Conservation (phyloP, 2,888 invertebrate genomes). For the Cerceris rybyensis region DNA sequence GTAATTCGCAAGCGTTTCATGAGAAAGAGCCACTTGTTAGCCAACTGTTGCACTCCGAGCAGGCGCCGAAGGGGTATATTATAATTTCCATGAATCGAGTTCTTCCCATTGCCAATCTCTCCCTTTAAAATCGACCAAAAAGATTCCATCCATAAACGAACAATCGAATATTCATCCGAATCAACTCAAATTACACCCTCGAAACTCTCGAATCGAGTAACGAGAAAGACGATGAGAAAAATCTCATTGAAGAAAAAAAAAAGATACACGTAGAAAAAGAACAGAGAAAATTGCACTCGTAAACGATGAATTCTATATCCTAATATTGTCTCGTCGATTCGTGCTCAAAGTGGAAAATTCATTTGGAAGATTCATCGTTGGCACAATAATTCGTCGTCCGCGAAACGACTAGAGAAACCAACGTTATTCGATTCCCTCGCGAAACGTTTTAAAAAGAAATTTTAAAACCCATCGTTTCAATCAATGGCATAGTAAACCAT, state of each 20-base stretch:
- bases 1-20: conserved; percentile 72
- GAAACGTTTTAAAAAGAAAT: not conserved
- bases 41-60: conserved; percentile 79
- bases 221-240: no score
- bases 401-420: no score
- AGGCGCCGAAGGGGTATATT: conserved; percentile 66
- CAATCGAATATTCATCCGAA: not conserved
- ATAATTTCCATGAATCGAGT: conserved; percentile 57
- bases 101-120: conserved; percentile 27
- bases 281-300: not conserved
- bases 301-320: conserved; percentile 27
- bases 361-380: conserved; percentile 63
- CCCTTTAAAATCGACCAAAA: conserved; percentile 5
- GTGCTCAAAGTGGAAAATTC: conserved; percentile 37
- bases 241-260: not conserved
- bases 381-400: conserved; percentile 46
- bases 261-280: not conserved
- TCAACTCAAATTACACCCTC: not conserved
- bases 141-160: not conserved
- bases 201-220: not conserved
- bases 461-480: not conserved
- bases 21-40: conserved; percentile 80
- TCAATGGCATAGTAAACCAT: not conserved
- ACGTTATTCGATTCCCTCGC: no score
- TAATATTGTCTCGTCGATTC: conserved; percentile 33